Evolutionary conservation across 2,888 invertebrate genomes (phyloP).

Genomic region (Carabus problematicus): DNA sequence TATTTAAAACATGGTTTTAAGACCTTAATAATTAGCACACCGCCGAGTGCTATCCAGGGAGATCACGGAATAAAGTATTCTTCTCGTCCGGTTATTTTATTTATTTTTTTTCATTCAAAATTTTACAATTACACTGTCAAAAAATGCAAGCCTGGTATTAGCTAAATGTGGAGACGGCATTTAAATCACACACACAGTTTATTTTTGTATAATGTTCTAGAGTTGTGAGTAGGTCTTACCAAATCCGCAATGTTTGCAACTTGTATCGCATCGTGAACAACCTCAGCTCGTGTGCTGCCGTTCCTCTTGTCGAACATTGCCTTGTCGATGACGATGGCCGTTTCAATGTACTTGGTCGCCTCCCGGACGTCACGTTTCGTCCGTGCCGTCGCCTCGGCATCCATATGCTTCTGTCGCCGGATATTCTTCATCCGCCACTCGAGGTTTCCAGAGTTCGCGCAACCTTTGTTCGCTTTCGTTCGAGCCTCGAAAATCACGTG

Average conservation of each 20-base stretch:
- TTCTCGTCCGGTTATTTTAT: too few species aligned
- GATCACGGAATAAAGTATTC: too few species aligned
- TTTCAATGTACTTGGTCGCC: conserved; percentile 94
- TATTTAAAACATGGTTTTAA: conserved; percentile 11
- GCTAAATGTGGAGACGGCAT: too few species aligned
- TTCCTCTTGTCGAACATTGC: conserved; percentile 95
- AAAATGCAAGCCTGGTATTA: too few species aligned
- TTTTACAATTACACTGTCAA: too few species aligned
- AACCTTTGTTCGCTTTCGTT: conserved; percentile 88
- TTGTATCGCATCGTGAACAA: conserved; percentile 94
- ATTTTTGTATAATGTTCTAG: too few species aligned
- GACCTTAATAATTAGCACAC: conserved; percentile 8
- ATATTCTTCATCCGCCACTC: conserved; percentile 75
- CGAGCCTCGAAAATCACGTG: conserved; percentile 97
- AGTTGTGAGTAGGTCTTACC: conserved; percentile 65
- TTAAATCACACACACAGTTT: too few species aligned
- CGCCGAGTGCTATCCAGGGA: conserved; percentile 2
- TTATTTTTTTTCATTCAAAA: too few species aligned
- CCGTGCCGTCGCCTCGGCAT: conserved; percentile 47
- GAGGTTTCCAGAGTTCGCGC: conserved; percentile 81
- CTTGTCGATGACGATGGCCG: conserved; percentile 94
- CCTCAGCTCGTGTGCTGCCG: conserved; percentile 85
- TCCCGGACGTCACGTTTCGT: conserved; percentile 81
- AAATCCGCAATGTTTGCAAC: conserved; percentile 97
- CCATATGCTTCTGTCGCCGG: conserved; percentile 67